These are phyloP conservation scores for Stichopus chloronotus DNA, from an alignment of 35 echinoderm and acorn worm species.

Conservation along the genomic window DNA sequence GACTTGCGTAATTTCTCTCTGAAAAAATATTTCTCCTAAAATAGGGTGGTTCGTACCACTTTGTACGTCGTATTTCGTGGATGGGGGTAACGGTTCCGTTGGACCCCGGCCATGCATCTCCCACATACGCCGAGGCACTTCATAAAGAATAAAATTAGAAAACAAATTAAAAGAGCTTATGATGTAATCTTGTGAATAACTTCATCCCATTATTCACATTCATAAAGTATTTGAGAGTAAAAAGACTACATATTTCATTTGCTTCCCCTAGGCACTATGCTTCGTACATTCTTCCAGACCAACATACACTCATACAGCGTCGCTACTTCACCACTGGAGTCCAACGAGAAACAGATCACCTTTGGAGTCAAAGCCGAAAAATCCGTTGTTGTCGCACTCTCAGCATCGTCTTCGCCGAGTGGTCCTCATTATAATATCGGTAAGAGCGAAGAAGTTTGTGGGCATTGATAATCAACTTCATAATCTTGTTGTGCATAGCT, in stretches of 20 bases:
- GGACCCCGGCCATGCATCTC: too few species aligned
- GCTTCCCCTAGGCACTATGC: background rate
- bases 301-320: conserved; percentile 48
- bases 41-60: too few species aligned
- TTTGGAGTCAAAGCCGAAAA: conserved; percentile 22
- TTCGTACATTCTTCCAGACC: conserved; percentile 55
- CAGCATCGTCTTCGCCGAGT: background rate
- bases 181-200: background rate
- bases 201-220: background rate
- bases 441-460: background rate
- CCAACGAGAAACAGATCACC: background rate
- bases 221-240: background rate
- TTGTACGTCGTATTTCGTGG: too few species aligned
- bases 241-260: background rate
- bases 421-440: conserved; percentile 33
- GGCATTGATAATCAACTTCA: background rate
- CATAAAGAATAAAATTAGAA: too few species aligned
- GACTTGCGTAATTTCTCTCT: too few species aligned
- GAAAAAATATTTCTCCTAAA: too few species aligned
- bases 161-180: background rate
- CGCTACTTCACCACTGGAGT: background rate
- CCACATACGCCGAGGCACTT: too few species aligned
- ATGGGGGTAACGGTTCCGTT: too few species aligned
- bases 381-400: background rate
- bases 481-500: background rate